A percentile compares a stretch with the other conserved stretches of the same genome.
These are phyloP conservation scores for Spea hammondii DNA, from an alignment of 2,797 vertebrate species.

Conservation along the genomic window DNA sequence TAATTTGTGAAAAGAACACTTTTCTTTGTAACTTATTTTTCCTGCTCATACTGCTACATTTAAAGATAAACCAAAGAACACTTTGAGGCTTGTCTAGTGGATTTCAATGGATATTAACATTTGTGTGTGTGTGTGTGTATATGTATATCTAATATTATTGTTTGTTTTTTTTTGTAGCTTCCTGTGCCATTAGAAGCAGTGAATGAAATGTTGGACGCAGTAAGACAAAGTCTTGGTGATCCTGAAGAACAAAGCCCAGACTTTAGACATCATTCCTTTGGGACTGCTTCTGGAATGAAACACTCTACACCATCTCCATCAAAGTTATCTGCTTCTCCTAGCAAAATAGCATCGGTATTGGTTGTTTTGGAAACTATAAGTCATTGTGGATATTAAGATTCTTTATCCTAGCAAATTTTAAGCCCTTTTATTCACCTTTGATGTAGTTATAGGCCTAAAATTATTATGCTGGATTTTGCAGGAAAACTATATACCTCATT, in stretches of 20 bases:
- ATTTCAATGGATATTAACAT: no score
- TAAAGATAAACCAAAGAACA: neutral
- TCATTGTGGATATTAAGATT: neutral
- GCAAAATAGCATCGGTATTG: slow-evolving; percentile 83
- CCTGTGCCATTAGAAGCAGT: slow-evolving; percentile 88
- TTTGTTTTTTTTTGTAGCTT: slow-evolving; percentile 67
- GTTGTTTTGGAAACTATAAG: neutral
- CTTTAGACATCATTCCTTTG: slow-evolving; percentile 74
- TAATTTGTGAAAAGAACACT: no score
- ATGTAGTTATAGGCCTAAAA: no score
- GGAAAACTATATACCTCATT: no score
- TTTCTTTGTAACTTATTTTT: slow-evolving; percentile 25
- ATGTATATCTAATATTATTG: no score
- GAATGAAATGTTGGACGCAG: slow-evolving; percentile 83
- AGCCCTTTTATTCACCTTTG: no score
- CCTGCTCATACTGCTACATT: neutral
- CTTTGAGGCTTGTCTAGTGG: no score
- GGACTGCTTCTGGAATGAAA: slow-evolving; percentile 75
- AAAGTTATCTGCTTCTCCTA: slow-evolving; percentile 81
- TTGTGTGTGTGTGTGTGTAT: no score
- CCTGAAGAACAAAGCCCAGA: slow-evolving; percentile 69
- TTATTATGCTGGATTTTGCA: neutral
- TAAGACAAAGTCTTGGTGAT: slow-evolving; percentile 85
- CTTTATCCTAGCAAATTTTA: neutral
- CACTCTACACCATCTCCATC: slow-evolving; percentile 84